Evolutionary conservation across 2,888 invertebrate species (phyloP), one percentile per base, ranked within the genome.

Genomic region (Myopa testacea): DNA sequence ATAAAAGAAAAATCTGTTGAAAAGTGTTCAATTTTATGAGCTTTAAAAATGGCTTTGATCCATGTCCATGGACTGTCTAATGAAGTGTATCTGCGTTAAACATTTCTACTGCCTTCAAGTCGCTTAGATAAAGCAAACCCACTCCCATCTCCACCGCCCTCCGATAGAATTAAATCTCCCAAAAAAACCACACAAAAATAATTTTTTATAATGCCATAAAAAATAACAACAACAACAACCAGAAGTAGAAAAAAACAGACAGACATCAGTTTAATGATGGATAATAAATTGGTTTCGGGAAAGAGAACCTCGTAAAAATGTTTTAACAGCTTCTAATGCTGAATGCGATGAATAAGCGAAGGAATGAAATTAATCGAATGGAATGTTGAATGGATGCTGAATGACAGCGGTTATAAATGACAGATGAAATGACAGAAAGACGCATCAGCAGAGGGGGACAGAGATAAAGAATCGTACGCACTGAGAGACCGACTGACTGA

Each of bases 161-260:
- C 68, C 19, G 40, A 60, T 69, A 67, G 78, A 78, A 76, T 70
- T 62, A 79, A 78, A 75, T 75, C 63, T 50, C 71, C 71, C 76
- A 75, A 70, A 80, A 80, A 77, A 76, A 16, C 8, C 6, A 76
- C 78, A 79, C 80, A 81, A 81, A 81, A 81, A 81, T 80, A 78
- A 79, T 69, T 81, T 81, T 81, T 81, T 80, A 81, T 77, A 77
- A 78, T 76, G 78, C 68, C 76, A 81, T 79, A 80, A 82, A 81
- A 78, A 71, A 76, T 72, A 74, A 62, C 12, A 19, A 71, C 65
- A 71, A 69, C 40, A 60, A 62, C 40, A 72, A 40, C 19, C n/a
- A 70, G n/a, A 50, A 8, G 10, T 16, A 50, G 6, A 45, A 62
- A 0, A 72, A 72, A n/a, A 12, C n/a, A 38, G 26, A 26, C 50